Base-by-base conservation (phyloP, 2,797 vertebrate genomes). In the Onychomys leucogaster region DNA sequence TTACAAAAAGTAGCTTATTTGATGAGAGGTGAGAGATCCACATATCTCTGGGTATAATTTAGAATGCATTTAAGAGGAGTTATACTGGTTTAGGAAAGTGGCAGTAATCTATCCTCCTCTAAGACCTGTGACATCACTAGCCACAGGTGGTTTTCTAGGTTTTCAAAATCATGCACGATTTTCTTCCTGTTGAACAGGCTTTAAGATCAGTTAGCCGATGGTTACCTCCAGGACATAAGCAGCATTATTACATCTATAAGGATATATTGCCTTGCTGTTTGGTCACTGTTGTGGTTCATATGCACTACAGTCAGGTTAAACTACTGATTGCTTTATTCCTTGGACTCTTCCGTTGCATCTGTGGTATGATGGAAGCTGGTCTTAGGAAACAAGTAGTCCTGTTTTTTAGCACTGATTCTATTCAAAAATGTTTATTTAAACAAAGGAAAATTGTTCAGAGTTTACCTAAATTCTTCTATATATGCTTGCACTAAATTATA, bases 391-490 rank as follows among this genome's bases (percentile, higher is more conserved):
- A 84, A n/a, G 2, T 59, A 17, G 41, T 55, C 25, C 2, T 49
- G 17, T 84, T 89, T 12, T 81, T 96, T 76, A 32, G 69, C 46
- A 88, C 32, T n/a, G 34, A 69, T 69, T n/a, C 67, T 61, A 61
- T 61, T 67, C 80, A 71, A 59, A 84, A 96, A 81, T 57, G 16
- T 46, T 43, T 67, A 46, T 46, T 73, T 73, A 57, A 82, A 91
- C 80, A 77, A 91, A 92, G 52, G 0, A 81, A 67, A 94, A 84
- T 11, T 75, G 9, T n/a, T 61, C 71, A 77, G 41, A 57, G 49
- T 63, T 94, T 89, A 76, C n/a, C 34, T 84, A 69, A 80, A 71
- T 82, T 17, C 14, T 90, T 91, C 21, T 52, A 93, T 65, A 81
- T 61, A 65, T 6, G 73, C 41, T 78, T 90, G 37, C 16, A 65